Conservation (phyloP, 1,140 invertebrate genomes). For the Formica exsecta region DNA sequence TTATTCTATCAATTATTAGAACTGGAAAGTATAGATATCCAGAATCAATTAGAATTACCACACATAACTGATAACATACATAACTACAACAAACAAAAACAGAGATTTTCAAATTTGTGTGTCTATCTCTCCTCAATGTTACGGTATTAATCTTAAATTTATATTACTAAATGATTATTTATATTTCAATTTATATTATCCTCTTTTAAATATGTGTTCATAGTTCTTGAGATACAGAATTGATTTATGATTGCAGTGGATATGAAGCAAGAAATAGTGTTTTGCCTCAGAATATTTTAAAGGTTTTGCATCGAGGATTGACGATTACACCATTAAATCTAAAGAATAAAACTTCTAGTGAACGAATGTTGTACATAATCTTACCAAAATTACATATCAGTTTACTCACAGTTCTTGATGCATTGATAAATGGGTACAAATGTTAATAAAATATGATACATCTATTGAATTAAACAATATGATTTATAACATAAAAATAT, state of each 20-base stretch:
- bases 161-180: slow-evolving; percentile 30
- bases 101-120: slow-evolving; percentile 80
- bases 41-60: slow-evolving; percentile 76
- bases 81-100: slow-evolving; percentile 75
- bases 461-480: not conserved
- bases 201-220: not conserved
- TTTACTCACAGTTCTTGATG: slow-evolving; percentile 77
- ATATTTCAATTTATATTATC: not conserved
- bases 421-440: slow-evolving; percentile 78
- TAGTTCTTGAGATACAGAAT: not conserved
- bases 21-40: slow-evolving; percentile 64
- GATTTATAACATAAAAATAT: not conserved
- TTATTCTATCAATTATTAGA: slow-evolving; percentile 76
- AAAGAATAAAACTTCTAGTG: slow-evolving; percentile 68
- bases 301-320: slow-evolving; percentile 77
- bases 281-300: slow-evolving; percentile 75
- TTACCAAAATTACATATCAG: slow-evolving; percentile 78
- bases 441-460: not conserved
- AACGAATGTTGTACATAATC: slow-evolving; percentile 75
- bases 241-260: slow-evolving; percentile 70
- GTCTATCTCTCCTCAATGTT: slow-evolving; percentile 80
- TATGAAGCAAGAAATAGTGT: slow-evolving; percentile 75
- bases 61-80: slow-evolving; percentile 75
- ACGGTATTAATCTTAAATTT: slow-evolving; percentile 68
- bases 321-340: slow-evolving; percentile 76